Conservation (phyloP, 2,888 invertebrate species). For the Philereme transversata region DNA sequence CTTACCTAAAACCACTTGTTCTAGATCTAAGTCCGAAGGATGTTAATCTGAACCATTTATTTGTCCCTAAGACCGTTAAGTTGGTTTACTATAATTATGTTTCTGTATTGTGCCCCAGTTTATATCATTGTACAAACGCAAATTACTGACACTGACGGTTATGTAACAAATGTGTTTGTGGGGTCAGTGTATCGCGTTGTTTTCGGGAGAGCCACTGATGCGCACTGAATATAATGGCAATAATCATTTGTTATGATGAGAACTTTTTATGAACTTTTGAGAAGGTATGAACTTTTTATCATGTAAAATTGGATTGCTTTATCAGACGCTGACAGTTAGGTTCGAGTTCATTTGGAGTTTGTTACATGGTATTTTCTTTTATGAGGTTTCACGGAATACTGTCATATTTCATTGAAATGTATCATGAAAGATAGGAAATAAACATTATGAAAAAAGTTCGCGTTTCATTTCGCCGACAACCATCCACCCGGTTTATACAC, state of each 20-base stretch:
- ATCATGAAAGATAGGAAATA: slow-evolving; percentile 17
- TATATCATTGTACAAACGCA: slow-evolving; percentile 35
- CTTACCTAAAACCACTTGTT: no score
- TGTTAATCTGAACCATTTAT: no score
- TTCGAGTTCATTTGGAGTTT: slow-evolving; percentile 8
- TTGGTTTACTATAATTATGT: slow-evolving; percentile 2
- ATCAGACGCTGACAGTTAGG: slow-evolving; percentile 19
- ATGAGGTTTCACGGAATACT: not conserved
- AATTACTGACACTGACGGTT: slow-evolving; percentile 39
- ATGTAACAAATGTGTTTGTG: slow-evolving; percentile 47
- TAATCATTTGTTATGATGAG: slow-evolving; percentile 54
- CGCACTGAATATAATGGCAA: slow-evolving; percentile 51
- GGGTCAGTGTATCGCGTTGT: slow-evolving; percentile 51
- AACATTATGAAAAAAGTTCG: slow-evolving; percentile 31
- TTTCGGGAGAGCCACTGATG: slow-evolving; percentile 51
- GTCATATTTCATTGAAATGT: slow-evolving; percentile 11
- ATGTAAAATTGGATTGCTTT: slow-evolving; percentile 24
- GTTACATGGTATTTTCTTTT: slow-evolving; percentile 6
- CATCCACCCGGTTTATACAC: slow-evolving; percentile 47
- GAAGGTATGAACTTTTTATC: slow-evolving; percentile 38
- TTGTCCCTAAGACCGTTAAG: no score
- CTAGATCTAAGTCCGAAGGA: no score
- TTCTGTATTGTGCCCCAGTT: slow-evolving; percentile 5
- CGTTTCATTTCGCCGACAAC: slow-evolving; percentile 41
- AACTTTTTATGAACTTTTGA: no score